Evolutionary conservation across 2,113 vertebrate species (phyloP).

Genomic region (Melospiza melodia): DNA sequence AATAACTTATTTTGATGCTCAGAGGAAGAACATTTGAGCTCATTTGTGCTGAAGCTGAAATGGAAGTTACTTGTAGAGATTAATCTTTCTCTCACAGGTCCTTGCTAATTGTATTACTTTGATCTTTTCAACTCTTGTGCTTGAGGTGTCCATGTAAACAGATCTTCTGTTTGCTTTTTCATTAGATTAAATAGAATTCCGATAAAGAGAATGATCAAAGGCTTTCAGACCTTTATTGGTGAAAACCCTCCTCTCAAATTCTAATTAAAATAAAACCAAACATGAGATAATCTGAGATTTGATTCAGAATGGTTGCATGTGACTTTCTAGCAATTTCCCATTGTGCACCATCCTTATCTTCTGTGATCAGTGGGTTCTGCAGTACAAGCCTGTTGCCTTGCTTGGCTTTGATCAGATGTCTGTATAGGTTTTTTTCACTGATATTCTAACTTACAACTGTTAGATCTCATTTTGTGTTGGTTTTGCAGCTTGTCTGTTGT

Average conservation of each 20-base stretch:
- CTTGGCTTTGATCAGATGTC: conserved; percentile 42
- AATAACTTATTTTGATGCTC: neutral
- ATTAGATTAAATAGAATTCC: conserved; percentile 62
- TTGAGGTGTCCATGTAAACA: conserved; percentile 62
- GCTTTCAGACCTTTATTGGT: conserved; percentile 55
- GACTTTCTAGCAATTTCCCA: conserved; percentile 29
- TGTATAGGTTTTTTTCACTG: conserved; percentile 6
- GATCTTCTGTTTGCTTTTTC: conserved; percentile 54
- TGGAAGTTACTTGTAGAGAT: conserved; percentile 44
- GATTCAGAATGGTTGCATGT: conserved; percentile 42
- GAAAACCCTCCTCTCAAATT: conserved; percentile 36
- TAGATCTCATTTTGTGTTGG: conserved; percentile 41
- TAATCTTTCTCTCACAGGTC: conserved; percentile 39
- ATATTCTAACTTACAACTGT: neutral
- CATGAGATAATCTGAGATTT: conserved; percentile 42
- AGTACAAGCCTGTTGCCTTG: neutral
- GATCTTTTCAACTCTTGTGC: conserved; percentile 59
- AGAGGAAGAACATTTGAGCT: conserved; percentile 35
- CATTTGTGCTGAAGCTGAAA: conserved; percentile 21
- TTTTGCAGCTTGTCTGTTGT: conserved; percentile 37
- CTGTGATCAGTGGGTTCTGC: conserved; percentile 11
- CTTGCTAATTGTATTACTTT: conserved; percentile 59
- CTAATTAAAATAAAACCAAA: conserved; percentile 56
- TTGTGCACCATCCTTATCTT: conserved; percentile 47
- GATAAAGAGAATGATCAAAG: conserved; percentile 39